Conservation (phyloP, 23 tunicate genomes). For the Clavelina lepadiformis region DNA sequence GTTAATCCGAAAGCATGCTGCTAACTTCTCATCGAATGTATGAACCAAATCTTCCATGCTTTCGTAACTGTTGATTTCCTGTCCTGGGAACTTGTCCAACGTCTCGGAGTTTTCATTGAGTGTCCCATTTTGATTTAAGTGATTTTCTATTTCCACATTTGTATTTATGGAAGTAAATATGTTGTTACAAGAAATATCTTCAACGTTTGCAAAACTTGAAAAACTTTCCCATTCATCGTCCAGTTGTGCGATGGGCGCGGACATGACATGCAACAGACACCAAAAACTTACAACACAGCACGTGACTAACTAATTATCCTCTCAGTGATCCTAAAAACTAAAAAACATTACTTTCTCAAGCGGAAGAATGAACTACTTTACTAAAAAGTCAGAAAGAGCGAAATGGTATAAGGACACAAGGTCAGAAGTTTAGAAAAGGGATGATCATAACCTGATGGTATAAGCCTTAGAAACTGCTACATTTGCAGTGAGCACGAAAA, state of each 20-base stretch:
- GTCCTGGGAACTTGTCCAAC: slow-evolving; percentile 1
- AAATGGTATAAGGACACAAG: too few relatives aligned
- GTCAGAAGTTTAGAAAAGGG: too few relatives aligned
- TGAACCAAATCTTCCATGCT: slow-evolving; percentile 81
- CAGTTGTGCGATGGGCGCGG: slow-evolving; percentile 65
- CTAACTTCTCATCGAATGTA: slow-evolving; percentile 60
- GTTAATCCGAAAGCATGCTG: slow-evolving; percentile 37
- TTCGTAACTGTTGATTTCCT: slow-evolving; percentile 22
- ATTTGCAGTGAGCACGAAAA: too few relatives aligned
- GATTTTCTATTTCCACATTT: background rate
- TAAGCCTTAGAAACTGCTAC: too few relatives aligned
- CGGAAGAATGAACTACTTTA: too few relatives aligned
- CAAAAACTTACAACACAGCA: too few relatives aligned
- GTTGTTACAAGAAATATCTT: background rate
- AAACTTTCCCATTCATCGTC: slow-evolving; percentile 84
- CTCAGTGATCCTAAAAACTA: too few relatives aligned
- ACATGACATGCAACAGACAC: too few relatives aligned
- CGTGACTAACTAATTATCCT: too few relatives aligned
- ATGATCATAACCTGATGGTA: too few relatives aligned
- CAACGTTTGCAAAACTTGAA: slow-evolving; percentile 22
- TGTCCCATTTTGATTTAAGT: background rate
- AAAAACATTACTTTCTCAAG: too few relatives aligned
- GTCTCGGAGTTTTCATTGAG: background rate
- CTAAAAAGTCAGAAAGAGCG: too few relatives aligned
- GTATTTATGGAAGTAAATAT: background rate